Conservation (phyloP, 2,888 invertebrate species). For the Rosalia funebris region DNA sequence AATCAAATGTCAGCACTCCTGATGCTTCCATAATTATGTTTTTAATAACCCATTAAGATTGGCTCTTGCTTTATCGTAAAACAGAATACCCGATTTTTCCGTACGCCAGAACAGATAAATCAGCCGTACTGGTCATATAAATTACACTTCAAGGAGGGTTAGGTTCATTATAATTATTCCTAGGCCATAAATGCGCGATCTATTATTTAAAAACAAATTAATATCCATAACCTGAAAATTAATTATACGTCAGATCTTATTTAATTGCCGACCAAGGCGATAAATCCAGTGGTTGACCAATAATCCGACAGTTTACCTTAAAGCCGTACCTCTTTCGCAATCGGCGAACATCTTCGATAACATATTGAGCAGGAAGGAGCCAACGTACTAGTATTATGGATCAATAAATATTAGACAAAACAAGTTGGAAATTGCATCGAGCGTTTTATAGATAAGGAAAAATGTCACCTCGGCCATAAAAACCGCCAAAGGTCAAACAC, state of each 20-base stretch:
- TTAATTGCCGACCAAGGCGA: conserved; percentile 7
- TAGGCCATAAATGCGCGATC: conserved; percentile 1
- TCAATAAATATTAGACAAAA: conserved; percentile 20
- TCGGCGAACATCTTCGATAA: conserved; percentile 5
- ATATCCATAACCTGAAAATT: conserved; percentile 18
- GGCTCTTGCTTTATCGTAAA: no score
- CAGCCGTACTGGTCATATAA: not conserved
- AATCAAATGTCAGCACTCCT: no score
- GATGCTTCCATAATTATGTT: no score
- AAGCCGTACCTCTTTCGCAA: conserved; percentile 15
- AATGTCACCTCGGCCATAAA: conserved; percentile 42
- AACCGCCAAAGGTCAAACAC: conserved; percentile 44
- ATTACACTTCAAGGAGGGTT: conserved; percentile 3
- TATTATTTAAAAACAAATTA: conserved; percentile 18
- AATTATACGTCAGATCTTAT: conserved; percentile 11
- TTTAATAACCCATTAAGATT: no score
- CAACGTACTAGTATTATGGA: not conserved
- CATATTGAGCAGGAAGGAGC: conserved; percentile 10
- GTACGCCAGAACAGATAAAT: not conserved
- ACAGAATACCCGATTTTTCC: no score
- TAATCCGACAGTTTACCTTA: conserved; percentile 18
- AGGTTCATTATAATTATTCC: conserved; percentile 1
- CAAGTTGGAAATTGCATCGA: conserved; percentile 25
- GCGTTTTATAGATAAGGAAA: conserved; percentile 31
- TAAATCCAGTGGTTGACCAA: conserved; percentile 17